Evolutionary conservation across 2,113 vertebrate species (phyloP).

Genomic region (Micromys minutus): DNA sequence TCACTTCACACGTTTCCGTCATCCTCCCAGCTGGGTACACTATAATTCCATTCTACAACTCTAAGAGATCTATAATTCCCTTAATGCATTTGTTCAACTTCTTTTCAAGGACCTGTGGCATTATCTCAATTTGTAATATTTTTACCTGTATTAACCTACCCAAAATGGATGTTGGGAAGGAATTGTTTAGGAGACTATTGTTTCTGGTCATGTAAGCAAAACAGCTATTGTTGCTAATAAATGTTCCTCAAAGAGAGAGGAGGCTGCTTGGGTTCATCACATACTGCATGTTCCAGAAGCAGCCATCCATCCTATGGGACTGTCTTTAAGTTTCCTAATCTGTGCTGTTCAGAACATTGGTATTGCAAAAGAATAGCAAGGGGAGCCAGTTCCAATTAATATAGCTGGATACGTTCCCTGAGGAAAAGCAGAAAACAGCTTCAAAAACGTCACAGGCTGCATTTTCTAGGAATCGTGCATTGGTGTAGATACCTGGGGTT

Average conservation of each 20-base stretch:
- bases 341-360: conserved; percentile 64
- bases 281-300: conserved; percentile 11
- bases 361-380: conserved; percentile 30
- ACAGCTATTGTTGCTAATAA: conserved; percentile 40
- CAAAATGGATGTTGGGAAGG: neutral
- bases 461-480: conserved; percentile 67
- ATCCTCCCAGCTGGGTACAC: neutral
- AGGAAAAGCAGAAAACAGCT: conserved; percentile 53
- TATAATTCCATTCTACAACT: conserved; percentile 30
- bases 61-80: neutral
- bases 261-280: conserved; percentile 13
- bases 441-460: conserved; percentile 5
- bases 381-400: conserved; percentile 59
- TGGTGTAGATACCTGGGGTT: conserved; percentile 44
- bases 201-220: conserved; percentile 55
- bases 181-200: conserved; percentile 39
- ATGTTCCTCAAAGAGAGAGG: conserved; percentile 14
- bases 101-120: conserved; percentile 40
- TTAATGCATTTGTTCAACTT: conserved; percentile 8
- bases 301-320: conserved; percentile 42
- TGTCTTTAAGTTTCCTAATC: conserved; percentile 60
- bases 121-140: conserved; percentile 50
- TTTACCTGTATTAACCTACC: conserved; percentile 50
- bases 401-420: conserved; percentile 14
- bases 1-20: conserved; percentile 14